phyloP scores from a whole-genome alignment of 1,140 invertebrate species.

The Drosophila nigrodunni region DNA sequence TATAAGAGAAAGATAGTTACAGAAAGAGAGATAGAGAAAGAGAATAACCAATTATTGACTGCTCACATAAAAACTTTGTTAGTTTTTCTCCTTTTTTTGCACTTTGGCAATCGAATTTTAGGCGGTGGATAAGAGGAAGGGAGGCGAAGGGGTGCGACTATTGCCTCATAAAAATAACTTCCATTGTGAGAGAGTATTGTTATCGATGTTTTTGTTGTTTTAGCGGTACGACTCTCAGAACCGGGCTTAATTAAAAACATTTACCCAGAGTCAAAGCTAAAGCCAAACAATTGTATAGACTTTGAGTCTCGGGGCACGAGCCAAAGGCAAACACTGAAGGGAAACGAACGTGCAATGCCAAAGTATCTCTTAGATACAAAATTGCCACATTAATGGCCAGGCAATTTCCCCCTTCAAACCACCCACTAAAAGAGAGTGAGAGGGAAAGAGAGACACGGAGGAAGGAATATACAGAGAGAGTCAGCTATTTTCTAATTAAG shows the following conservation, averaged over 20 bases:
- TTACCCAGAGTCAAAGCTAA: constrained; percentile 37
- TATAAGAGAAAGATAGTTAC: neutral
- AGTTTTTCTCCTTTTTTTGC: constrained; percentile 23
- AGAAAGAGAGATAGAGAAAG: neutral
- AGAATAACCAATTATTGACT: constrained; percentile 33
- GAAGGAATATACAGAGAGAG: neutral
- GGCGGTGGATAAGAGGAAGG: neutral
- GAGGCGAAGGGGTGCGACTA: neutral
- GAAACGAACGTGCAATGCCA: constrained; percentile 10
- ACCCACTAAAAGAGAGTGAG: neutral
- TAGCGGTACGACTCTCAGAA: constrained; percentile 1
- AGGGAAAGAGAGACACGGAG: neutral
- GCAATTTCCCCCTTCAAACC: neutral
- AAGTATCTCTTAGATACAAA: constrained; percentile 49
- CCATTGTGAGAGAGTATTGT: constrained; percentile 34
- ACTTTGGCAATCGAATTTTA: constrained; percentile 31
- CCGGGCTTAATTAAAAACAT: constrained; percentile 74
- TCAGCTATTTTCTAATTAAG: constrained; percentile 74
- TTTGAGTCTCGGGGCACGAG: constrained; percentile 25
- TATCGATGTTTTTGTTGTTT: neutral
- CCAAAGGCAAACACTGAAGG: constrained; percentile 47
- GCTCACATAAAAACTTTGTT: constrained; percentile 41
- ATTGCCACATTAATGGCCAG: constrained; percentile 49
- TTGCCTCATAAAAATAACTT: constrained; percentile 62
- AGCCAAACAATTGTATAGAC: constrained; percentile 51